A percentile compares a stretch with the other conserved stretches of the same genome.
These are phyloP conservation scores for Eufriesea mexicana DNA, from an alignment of 1,140 invertebrate genomes.

Conservation along the genomic window DNA sequence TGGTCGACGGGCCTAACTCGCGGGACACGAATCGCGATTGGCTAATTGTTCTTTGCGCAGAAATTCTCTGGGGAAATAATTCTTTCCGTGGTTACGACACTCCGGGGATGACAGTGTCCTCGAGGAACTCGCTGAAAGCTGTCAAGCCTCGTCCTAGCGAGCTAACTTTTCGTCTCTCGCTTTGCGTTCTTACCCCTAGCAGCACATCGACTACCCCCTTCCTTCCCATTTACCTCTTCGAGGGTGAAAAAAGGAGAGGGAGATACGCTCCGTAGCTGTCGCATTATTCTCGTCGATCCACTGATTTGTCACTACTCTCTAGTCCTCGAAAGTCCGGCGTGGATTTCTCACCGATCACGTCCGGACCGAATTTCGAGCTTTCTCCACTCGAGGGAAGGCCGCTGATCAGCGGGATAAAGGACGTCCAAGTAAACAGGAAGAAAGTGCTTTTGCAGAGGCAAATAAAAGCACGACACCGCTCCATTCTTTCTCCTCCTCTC, in stretches of 20 bases:
- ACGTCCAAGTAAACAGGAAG: conserved; percentile 52
- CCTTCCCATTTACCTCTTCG: background rate
- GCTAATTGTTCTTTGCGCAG: background rate
- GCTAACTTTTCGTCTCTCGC: conserved; percentile 6
- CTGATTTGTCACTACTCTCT: conserved; percentile 3
- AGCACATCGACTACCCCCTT: background rate
- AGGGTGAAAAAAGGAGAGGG: background rate
- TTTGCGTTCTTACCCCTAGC: background rate
- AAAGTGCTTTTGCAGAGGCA: conserved; percentile 37
- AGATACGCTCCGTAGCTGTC: background rate
- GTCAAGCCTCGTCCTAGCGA: no score
- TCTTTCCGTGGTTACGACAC: background rate
- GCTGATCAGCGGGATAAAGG: conserved; percentile 54
- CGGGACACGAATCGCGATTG: no score
- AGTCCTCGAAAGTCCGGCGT: conserved; percentile 3
- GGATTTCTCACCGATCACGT: background rate
- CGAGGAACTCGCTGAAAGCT: background rate
- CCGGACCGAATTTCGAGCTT: conserved; percentile 29
- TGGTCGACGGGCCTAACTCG: no score
- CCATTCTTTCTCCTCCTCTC: background rate
- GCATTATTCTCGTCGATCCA: background rate
- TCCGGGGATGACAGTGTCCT: no score
- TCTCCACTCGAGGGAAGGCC: conserved; percentile 17
- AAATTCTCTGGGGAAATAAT: no score
- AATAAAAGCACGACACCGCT: conserved; percentile 28